These are phyloP conservation scores for Heteromormyrus szaboi DNA, from an alignment of 2,797 vertebrate species.

Conservation along the genomic window DNA sequence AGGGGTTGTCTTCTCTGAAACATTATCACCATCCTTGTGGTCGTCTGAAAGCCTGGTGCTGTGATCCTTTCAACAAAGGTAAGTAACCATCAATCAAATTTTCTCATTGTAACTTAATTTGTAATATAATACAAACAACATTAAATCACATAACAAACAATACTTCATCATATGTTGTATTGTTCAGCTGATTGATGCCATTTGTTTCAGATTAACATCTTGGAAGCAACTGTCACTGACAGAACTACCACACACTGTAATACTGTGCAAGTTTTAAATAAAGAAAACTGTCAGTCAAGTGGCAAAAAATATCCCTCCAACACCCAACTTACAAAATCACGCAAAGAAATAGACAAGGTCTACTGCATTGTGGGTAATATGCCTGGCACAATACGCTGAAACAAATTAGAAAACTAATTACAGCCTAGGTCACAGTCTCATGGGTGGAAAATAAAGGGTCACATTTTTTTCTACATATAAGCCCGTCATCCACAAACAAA, in stretches of 20 bases:
- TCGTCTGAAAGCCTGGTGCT: slow-evolving; percentile 63
- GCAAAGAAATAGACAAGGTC: background rate
- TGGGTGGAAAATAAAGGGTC: background rate
- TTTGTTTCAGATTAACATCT: background rate
- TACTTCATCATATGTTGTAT: background rate
- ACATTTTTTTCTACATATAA: background rate
- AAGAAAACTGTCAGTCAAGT: background rate
- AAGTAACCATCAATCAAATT: background rate
- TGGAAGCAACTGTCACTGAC: background rate
- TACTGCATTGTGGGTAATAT: background rate
- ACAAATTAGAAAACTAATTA: slow-evolving; percentile 4
- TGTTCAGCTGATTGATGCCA: background rate
- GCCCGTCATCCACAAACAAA: background rate
- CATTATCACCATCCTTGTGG: slow-evolving; percentile 75
- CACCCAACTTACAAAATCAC: background rate
- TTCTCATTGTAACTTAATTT: background rate
- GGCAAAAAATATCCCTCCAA: background rate
- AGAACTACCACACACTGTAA: background rate
- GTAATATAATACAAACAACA: background rate
- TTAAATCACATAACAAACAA: background rate
- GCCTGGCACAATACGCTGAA: background rate
- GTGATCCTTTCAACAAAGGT: slow-evolving; percentile 45
- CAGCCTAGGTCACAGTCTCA: background rate
- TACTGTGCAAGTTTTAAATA: background rate
- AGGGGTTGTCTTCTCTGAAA: slow-evolving; percentile 84